Base-by-base conservation (phyloP, 2,888 invertebrate species). In the Rhagium mordax region DNA sequence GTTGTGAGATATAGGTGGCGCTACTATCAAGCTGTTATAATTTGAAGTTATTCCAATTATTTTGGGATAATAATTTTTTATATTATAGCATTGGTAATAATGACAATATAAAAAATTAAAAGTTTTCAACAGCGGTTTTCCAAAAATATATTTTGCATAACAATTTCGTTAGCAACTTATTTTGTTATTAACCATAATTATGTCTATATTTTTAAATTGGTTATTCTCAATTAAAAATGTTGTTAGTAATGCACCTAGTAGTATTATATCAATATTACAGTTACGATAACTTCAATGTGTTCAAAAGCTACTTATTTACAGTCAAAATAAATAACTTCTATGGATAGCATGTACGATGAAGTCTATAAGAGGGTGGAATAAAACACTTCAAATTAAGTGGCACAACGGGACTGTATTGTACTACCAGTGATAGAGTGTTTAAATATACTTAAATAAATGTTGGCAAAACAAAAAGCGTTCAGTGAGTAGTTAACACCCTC, bases 401-500 rank as follows among this genome's bases (percentile, higher is more conserved):
- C 71, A 61, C 72, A 70, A 72, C 71, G 74, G 71, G 68, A 74
- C 70, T 51, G 47, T 65, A 70, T 71, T 71, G 72, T 75, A 60
- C 64, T 65, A 73, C 74, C 67, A 74, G 75, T 78, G 74, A 72
- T 70, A 72, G 72, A 79, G 78, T 78, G 76, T 77, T 78, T 79
- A 75, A 75, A 75, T 75, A 75, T 62, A 70, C 71, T 73, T 73
- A 75, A 75, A 76, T 78, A 71, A 75, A 78, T 78, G 75, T 76
- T 77, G 78, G 71, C 74, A 75, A 78, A 78, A 78, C 76, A 76
- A 74, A 78, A 76, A 72, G 74, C 75, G 74, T 74, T 67, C 68
- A 61, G 71, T 64, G 69, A 75, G 71, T 75, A 73, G 73, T 77
- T 73, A 77, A 75, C 74, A 67, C 77, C 74, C 74, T 59, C 66